Conservation (phyloP, 2,888 invertebrate species). For the Sepiola atlantica region DNA sequence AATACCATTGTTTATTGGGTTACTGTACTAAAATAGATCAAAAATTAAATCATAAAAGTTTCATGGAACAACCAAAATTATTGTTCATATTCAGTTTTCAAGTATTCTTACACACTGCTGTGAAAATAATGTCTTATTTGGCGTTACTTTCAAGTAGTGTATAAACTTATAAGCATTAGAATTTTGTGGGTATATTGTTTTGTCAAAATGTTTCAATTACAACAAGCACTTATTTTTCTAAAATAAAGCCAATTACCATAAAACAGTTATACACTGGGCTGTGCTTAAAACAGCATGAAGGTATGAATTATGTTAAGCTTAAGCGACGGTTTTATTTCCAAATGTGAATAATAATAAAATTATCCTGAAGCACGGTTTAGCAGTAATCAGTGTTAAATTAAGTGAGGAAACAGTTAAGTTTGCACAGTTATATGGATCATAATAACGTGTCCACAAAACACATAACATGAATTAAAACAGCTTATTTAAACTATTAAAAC, state of each 20-base stretch:
- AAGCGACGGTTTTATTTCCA: neutral
- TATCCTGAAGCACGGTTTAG: neutral
- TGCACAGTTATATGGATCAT: neutral
- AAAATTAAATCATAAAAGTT: too few relatives aligned
- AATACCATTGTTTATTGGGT: too few relatives aligned
- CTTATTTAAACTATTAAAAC: too few relatives aligned
- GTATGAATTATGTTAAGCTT: neutral
- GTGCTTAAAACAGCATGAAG: neutral
- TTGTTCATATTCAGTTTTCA: too few relatives aligned
- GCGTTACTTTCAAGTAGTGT: too few relatives aligned
- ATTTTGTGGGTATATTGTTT: neutral
- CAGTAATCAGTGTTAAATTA: neutral
- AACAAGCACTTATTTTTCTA: neutral
- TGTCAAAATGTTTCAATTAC: constrained; percentile 13
- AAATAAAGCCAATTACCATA: neutral
- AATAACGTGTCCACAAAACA: too few relatives aligned
- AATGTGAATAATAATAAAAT: neutral
- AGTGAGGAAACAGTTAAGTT: neutral
- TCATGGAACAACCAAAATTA: too few relatives aligned
- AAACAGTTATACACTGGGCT: neutral
- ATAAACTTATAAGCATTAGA: too few relatives aligned
- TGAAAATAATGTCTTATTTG: too few relatives aligned
- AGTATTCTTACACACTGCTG: too few relatives aligned
- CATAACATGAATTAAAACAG: too few relatives aligned
- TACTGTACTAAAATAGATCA: too few relatives aligned